Evolutionary conservation across 2,888 invertebrate genomes (phyloP).

Genomic region (Mythimna vitellina): DNA sequence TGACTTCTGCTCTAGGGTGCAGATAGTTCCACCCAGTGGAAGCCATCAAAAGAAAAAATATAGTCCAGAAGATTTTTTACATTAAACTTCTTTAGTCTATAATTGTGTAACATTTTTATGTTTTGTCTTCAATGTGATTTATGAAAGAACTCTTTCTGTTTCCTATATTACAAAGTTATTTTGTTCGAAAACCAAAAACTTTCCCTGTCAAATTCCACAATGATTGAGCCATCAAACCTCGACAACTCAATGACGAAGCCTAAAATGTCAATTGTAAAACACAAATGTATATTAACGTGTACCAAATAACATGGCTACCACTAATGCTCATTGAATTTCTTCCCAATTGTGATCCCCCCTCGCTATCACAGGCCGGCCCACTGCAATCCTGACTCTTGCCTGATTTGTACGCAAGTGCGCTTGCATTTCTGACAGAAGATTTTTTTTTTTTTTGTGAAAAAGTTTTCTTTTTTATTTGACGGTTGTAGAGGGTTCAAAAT

Average conservation of each 20-base stretch:
- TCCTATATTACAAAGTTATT: too few species aligned
- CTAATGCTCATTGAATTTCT: constrained; percentile 73
- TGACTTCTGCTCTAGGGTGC: too few species aligned
- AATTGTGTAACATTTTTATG: too few species aligned
- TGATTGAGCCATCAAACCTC: background rate
- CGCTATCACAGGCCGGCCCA: constrained; percentile 73
- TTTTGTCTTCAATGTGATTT: too few species aligned
- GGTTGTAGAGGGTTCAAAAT: constrained; percentile 68
- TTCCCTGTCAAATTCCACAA: background rate
- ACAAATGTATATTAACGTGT: constrained; percentile 37
- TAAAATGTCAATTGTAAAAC: constrained; percentile 24
- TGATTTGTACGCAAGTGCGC: constrained; percentile 73
- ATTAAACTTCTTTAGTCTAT: too few species aligned
- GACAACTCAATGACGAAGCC: background rate
- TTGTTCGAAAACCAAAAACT: too few species aligned
- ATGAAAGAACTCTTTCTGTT: too few species aligned
- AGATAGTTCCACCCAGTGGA: too few species aligned
- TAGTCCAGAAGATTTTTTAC: too few species aligned
- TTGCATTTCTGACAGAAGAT: constrained; percentile 35
- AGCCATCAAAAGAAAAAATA: too few species aligned
- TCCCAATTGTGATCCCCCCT: constrained; percentile 82
- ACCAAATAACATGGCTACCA: constrained; percentile 65
- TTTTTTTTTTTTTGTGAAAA: constrained; percentile 12
- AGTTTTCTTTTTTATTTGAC: background rate
- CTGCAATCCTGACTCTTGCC: constrained; percentile 76